These are phyloP conservation scores for Rhinogobio ventralis DNA, from an alignment of 2,797 vertebrate species.

Conservation along the genomic window DNA sequence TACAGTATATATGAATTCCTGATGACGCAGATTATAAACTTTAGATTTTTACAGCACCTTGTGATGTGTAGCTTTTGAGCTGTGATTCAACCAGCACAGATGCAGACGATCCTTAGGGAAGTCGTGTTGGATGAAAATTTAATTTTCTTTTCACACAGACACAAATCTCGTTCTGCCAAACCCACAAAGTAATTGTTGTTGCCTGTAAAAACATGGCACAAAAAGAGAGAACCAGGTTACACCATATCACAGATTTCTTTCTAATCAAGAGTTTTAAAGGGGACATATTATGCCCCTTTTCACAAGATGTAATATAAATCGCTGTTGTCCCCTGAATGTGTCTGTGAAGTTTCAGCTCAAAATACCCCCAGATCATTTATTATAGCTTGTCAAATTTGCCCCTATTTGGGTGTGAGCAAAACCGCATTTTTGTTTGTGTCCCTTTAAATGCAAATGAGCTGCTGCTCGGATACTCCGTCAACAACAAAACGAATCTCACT, in stretches of 20 bases:
- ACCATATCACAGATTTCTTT: conserved; percentile 20
- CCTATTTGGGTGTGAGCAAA: too few relatives aligned
- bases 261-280: neutral
- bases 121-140: conserved; percentile 49
- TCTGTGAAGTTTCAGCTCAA: too few relatives aligned
- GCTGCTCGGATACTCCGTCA: too few relatives aligned
- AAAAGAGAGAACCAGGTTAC: conserved; percentile 29
- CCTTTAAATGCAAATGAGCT: too few relatives aligned
- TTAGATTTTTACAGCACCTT: neutral
- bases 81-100: conserved; percentile 13
- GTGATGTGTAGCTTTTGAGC: conserved; percentile 5
- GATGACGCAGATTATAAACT: neutral
- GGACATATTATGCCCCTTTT: too few relatives aligned
- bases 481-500: too few relatives aligned
- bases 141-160: conserved; percentile 50
- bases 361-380: too few relatives aligned
- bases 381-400: too few relatives aligned
- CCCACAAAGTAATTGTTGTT: conserved; percentile 37
- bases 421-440: too few relatives aligned
- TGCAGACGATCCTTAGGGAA: conserved; percentile 40
- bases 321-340: too few relatives aligned
- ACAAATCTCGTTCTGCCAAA: conserved; percentile 39
- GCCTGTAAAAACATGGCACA: conserved; percentile 31
- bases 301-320: too few relatives aligned
- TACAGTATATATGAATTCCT: neutral